Base-by-base conservation (phyloP, 2,888 invertebrate species). In the Pheosia gnoma region DNA sequence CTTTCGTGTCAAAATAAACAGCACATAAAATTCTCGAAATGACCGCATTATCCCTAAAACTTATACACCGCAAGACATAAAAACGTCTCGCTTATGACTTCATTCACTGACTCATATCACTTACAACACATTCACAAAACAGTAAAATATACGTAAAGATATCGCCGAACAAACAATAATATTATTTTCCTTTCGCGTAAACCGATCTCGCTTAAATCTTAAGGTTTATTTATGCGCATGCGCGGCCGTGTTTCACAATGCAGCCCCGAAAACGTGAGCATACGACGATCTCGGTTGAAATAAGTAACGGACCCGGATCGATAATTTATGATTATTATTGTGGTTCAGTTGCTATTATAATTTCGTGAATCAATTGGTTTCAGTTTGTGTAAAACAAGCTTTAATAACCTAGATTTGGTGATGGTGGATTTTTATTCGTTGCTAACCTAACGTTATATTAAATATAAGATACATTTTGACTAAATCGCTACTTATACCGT, bases 231-330 rank as follows among this genome's bases (percentile, higher is more conserved):
- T 88, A 87, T 87, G 82, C 81, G 76, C 82, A 74, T 72, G 75
- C 79, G 74, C 78, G 70, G 72, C 78, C 78, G 75, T 80, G 84
- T 82, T 83, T 82, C 82, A 82, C 79, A 81, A 81, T 81, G 82
- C 80, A 52, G 59, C 41, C 70, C 80, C 81, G 77, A 87, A 84
- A 85, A 81, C 82, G 80, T 83, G 82, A 47, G 59, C 60, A 25
- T 52, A 39, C 36, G 37, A 3, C 25, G n/a, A 36, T 5, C 4
- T 37, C 78, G 75, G 77, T 79, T 77, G 77, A 83, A 83, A 84
- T 87, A 85, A 88, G 79, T 83, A 85, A 86, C 85, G 81, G 74
- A 76, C 77, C 74, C 79, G 78, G 70, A 68, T 70, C 68, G 70
- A 78, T 76, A 81, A 88, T 87, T 87, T 87, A 88, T 89, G 79